Evolutionary conservation across 2,888 invertebrate genomes (phyloP), one percentile per base, ranked within the genome.

Genomic region (Druceiella hillmani): DNA sequence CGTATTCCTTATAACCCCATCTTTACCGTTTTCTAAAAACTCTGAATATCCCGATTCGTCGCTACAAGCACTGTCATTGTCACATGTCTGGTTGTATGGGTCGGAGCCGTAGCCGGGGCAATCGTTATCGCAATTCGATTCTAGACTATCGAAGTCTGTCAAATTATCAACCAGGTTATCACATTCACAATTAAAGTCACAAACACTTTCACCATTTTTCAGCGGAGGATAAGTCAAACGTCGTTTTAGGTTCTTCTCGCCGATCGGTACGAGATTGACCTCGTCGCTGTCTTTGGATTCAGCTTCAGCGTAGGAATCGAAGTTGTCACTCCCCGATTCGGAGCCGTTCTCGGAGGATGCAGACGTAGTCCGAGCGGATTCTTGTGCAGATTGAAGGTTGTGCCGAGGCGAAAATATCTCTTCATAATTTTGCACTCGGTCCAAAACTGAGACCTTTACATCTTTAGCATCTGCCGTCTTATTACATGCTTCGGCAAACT

Each of bases 21-120:
- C 69, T 52, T 67, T 69, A 15, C 62, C 64, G 27, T 48, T 52
- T 46, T 81, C 82, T 45, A 80, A 64, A 40, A 75, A 75, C 58
- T 92, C 92, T 16, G 89, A 91, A 62, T 90, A 92, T 3, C 92
- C 92, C 38, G 89, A 90, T 60, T 93, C 92, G 55, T 92, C 91
- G 59, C 89, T 89, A 57, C 87, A 84, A 45, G 84, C 90, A 54
- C 89, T 89, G 54, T 83, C 82, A 47, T 75, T 83, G 52, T 83
- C 83, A 33, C 78, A 80, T 1, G 53, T 53, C 30, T 53, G 63
- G 40, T 74, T 66, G 32, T 74, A 70, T 2, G 67, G 73, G 48
- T 75, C 76, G 4, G 67, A 61, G 3, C 55, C 57, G 34, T 58
- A 43, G 40, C 57, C 58, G 7, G 40, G 31, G 1, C 49, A 50